These are phyloP conservation scores for Xestobium rufovillosum DNA, from an alignment of 2,888 invertebrate genomes.

Conservation along the genomic window DNA sequence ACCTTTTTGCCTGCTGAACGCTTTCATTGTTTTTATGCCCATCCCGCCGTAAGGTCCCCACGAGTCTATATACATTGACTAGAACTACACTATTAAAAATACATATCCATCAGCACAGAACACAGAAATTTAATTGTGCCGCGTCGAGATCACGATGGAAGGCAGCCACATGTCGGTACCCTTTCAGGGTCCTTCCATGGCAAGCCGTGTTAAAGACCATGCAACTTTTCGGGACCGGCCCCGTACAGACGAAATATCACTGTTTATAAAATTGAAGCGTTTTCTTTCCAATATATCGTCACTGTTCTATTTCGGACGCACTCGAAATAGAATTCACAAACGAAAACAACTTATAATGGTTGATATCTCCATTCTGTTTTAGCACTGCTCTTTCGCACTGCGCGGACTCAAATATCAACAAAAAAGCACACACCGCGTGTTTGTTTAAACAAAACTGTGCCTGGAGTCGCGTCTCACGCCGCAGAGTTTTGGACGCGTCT, in stretches of 20 bases:
- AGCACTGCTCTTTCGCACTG: slow-evolving; percentile 6
- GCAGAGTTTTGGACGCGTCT: no score
- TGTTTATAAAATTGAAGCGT: neutral
- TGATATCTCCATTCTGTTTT: neutral
- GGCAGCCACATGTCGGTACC: no score
- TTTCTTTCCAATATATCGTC: slow-evolving; percentile 3
- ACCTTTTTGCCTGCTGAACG: slow-evolving; percentile 81
- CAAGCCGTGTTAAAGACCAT: no score
- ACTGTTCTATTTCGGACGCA: slow-evolving; percentile 10
- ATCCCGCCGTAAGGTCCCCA: slow-evolving; percentile 56
- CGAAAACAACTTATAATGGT: slow-evolving; percentile 14
- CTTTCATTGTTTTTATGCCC: slow-evolving; percentile 85
- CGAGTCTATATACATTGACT: slow-evolving; percentile 54
- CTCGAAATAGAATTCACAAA: slow-evolving; percentile 21
- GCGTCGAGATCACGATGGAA: no score
- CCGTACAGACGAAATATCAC: no score
- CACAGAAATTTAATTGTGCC: no score
- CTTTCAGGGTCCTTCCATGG: no score
- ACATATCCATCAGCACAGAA: slow-evolving; percentile 7
- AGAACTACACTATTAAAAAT: slow-evolving; percentile 29
- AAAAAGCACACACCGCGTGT: no score
- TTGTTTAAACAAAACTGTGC: no score
- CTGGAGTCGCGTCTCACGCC: no score
- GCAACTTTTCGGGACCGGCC: no score
- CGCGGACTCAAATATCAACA: no score